Percentiles rank a stretch among this genome's conserved stretches.
Evolutionary conservation across 2,888 invertebrate species (phyloP).

Genomic region (Diarsia brunnea): DNA sequence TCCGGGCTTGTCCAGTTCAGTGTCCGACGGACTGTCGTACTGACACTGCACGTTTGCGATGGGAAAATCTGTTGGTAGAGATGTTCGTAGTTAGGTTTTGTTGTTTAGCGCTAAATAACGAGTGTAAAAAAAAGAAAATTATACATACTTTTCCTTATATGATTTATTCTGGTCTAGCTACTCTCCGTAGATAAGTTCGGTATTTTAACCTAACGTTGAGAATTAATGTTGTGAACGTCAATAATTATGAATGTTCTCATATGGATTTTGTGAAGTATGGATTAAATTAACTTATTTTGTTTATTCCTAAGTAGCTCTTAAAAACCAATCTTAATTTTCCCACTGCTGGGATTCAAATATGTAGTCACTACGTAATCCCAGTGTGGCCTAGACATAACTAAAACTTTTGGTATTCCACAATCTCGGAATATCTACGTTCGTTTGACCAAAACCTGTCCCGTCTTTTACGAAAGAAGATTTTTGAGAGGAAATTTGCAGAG

Average conservation of each 20-base stretch:
- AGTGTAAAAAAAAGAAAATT: neutral
- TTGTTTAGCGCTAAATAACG: neutral
- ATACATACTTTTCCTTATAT: slow-evolving; percentile 8
- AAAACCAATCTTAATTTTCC: neutral
- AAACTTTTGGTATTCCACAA: neutral
- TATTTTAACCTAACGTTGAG: too few species aligned
- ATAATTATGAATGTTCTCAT: too few species aligned
- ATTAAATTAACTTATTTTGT: too few species aligned
- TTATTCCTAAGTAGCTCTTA: neutral
- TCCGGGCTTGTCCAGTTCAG: slow-evolving; percentile 75
- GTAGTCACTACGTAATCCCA: neutral
- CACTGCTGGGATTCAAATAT: neutral
- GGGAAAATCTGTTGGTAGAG: slow-evolving; percentile 82
- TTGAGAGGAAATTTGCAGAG: too few species aligned
- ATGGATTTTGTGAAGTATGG: too few species aligned
- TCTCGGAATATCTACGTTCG: neutral
- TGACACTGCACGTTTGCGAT: slow-evolving; percentile 93
- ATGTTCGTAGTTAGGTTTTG: neutral
- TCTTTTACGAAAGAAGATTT: too few species aligned
- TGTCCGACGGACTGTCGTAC: slow-evolving; percentile 88
- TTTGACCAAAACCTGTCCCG: neutral
- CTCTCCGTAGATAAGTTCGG: too few species aligned
- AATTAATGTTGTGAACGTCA: too few species aligned
- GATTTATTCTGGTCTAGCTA: neutral
- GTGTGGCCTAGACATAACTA: neutral